phyloP scores from a whole-genome alignment of 2,888 invertebrate genomes.

The Limnephilus lunatus region DNA sequence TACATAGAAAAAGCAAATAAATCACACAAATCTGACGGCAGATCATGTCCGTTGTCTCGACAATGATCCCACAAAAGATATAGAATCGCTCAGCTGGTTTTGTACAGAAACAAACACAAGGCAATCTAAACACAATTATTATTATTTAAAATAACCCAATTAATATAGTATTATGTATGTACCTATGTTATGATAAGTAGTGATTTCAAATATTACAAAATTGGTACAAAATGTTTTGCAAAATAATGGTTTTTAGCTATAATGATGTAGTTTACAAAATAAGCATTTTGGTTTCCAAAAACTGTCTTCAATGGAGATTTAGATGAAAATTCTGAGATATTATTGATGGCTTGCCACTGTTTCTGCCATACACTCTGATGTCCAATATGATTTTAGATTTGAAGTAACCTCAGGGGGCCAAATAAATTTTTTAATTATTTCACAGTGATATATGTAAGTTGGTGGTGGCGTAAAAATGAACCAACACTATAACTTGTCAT shows the following conservation, averaged over 20 bases:
- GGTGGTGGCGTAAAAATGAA: no score
- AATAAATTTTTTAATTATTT: not conserved
- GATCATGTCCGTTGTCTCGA: no score
- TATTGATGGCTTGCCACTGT: not conserved
- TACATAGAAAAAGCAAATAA: no score
- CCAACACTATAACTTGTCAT: no score
- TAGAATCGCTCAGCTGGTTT: no score
- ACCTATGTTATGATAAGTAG: not conserved
- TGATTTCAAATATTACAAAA: not conserved
- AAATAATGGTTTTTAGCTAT: not conserved
- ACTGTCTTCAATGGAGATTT: not conserved
- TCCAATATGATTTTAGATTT: not conserved
- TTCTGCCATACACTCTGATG: not conserved
- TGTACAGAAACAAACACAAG: not conserved
- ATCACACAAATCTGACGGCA: no score
- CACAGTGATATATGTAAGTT: not conserved
- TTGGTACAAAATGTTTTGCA: not conserved
- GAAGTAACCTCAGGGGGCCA: not conserved
- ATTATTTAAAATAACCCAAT: not conserved
- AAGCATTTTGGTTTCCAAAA: not conserved
- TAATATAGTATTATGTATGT: not conserved
- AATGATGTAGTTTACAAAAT: not conserved
- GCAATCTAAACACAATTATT: not conserved
- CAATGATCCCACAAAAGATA: no score
- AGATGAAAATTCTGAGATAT: not conserved